Evolutionary conservation across 2,113 vertebrate genomes (phyloP), one percentile per base, ranked within the genome.

Genomic region (Rhizomys pruinosus): DNA sequence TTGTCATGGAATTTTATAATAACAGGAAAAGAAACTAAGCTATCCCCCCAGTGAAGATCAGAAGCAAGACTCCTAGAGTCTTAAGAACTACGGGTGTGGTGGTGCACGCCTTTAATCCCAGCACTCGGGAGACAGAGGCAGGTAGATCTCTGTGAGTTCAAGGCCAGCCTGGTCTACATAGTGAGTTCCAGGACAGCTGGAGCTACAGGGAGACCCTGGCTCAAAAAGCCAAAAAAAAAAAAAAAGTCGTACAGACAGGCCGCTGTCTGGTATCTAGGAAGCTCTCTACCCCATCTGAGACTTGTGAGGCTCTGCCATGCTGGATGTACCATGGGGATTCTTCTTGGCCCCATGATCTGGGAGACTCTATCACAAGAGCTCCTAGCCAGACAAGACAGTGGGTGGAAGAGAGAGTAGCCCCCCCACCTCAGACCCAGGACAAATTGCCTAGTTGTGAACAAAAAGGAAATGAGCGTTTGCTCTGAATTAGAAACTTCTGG

Each of bases 401-500:
- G 59, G 76, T 59, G 55, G 78, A 71, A 66, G 93, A 42, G 81
- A 59, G 39, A 79, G 57, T 12, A 9, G 55, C 72, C 66, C n/a
- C 42, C 17, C 66, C n/a, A 37, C 17, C 52, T 86, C 7, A 71
- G 66, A 39, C 42, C 64, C 16, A 3, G 9, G 74, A 47, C 77
- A 73, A 84, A 87, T 78, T 90, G 69, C 34, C 78, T 44, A 8
- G 64, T 69, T 93, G n/a, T 85, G 5, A 37, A 37, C 23, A 44
- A 68, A 69, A n/a, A 42, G 57, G 72, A 76, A 73, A 57, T 52
- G 68, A 92, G 61, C 89, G n/a, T 93, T 95, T 74, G 3, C 63
- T 93, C 84, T 81, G 87, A 95, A 95, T 96, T 96, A 90, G 84
- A 85, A 94, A 79, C 52, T 91, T 80, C 71, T 89, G 44, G 64